Percentiles rank a stretch among this genome's conserved stretches.
Conservation (phyloP, 2,888 invertebrate genomes). For the Dromius quadrimaculatus region DNA sequence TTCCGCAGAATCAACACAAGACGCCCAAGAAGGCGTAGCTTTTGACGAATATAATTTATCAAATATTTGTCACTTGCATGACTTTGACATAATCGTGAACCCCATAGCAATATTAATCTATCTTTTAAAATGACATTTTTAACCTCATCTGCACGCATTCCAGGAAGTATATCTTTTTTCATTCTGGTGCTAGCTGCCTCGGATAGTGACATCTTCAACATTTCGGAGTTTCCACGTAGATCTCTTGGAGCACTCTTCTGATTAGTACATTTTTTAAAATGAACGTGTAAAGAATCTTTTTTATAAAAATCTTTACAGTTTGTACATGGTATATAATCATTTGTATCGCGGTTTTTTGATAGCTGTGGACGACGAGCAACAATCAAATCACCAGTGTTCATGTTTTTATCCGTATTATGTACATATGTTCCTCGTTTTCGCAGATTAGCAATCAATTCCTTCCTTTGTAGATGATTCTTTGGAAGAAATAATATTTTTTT, state of each 20-base stretch:
- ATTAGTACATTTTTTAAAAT: background rate
- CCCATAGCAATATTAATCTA: background rate
- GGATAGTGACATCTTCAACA: background rate
- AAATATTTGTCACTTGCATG: background rate
- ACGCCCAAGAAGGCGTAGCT: background rate
- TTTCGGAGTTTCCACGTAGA: background rate
- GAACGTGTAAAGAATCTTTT: background rate
- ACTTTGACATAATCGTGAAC: background rate
- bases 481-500: background rate
- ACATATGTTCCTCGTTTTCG: background rate
- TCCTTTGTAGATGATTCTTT: background rate
- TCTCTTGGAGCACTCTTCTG: background rate
- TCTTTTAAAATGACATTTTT: background rate
- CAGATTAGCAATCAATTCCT: background rate
- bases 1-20: background rate
- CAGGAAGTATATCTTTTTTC: background rate
- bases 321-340: background rate
- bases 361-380: background rate
- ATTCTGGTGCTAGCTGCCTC: background rate
- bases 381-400: background rate
- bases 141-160: background rate
- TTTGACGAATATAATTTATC: background rate
- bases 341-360: background rate
- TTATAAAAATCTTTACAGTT: slow-evolving; percentile 5
- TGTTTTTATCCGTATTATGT: background rate